phyloP scores from a whole-genome alignment of 2,888 invertebrate genomes.

The Zaprionus obscuricornis region DNA sequence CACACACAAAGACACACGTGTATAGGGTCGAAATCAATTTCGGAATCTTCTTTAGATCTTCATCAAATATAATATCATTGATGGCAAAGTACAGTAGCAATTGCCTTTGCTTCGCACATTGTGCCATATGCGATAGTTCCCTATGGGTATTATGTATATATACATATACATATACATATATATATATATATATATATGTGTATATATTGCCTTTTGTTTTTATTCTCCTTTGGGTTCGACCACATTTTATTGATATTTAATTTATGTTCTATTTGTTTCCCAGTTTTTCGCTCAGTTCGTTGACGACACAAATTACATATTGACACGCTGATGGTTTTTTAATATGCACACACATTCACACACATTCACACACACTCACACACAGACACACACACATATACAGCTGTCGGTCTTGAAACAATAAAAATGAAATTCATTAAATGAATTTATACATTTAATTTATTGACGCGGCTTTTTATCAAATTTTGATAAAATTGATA shows the following conservation, averaged over 20 bases:
- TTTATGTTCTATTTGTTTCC: conserved; percentile 75
- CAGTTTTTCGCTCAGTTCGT: conserved; percentile 29
- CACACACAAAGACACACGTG: too few relatives aligned
- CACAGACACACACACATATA: conserved; percentile 7
- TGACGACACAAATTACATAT: conserved; percentile 80
- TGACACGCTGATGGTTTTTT: conserved; percentile 80
- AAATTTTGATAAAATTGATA: conserved; percentile 75
- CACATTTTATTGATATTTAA: conserved; percentile 68
- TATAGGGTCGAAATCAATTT: conserved; percentile 9
- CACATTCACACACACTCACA: conserved; percentile 21
- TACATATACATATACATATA: too few relatives aligned
- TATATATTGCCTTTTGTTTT: conserved; percentile 1
- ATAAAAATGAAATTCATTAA: conserved; percentile 75
- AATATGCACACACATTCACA: conserved; percentile 65
- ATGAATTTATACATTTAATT: conserved; percentile 79
- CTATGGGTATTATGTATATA: too few relatives aligned
- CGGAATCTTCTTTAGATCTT: conserved; percentile 39
- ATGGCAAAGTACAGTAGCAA: conserved; percentile 7
- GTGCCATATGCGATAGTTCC: conserved; percentile 41
- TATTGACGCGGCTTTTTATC: conserved; percentile 77
- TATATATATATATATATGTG: too few relatives aligned
- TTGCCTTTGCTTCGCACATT: conserved; percentile 12
- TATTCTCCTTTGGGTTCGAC: conserved; percentile 27
- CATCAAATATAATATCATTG: conserved; percentile 30
- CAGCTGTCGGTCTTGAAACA: conserved; percentile 65